Percentiles rank a stretch among this genome's conserved stretches.
phyloP scores from a whole-genome alignment of 2,113 vertebrate species.

The Athene noctua region DNA sequence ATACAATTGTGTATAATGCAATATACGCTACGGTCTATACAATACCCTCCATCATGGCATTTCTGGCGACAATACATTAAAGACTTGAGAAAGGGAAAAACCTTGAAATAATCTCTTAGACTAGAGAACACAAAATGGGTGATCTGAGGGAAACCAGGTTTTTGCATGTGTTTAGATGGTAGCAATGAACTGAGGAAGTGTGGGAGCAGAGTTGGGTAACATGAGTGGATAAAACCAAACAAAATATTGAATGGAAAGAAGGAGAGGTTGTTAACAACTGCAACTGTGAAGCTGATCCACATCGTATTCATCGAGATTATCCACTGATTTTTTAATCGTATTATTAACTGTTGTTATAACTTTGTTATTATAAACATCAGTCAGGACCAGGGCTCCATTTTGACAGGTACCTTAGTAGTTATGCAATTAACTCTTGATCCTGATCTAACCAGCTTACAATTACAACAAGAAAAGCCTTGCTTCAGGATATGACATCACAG shows the following conservation, averaged over 20 bases:
- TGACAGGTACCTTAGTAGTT: neutral
- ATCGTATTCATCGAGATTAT: neutral
- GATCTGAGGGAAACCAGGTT: neutral
- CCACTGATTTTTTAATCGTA: neutral
- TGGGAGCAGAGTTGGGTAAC: neutral
- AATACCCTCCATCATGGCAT: neutral
- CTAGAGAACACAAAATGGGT: neutral
- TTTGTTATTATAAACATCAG: neutral
- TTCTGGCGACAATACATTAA: neutral
- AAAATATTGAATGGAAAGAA: neutral
- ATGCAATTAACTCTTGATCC: neutral
- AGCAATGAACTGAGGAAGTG: neutral
- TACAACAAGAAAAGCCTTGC: neutral
- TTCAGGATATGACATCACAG: conserved; percentile 22
- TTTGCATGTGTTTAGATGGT: neutral
- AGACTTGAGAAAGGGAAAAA: neutral
- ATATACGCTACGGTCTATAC: neutral
- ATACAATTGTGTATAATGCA: neutral
- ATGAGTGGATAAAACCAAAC: neutral
- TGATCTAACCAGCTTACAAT: neutral
- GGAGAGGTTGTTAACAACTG: neutral
- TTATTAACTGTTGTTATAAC: neutral
- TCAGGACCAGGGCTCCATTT: neutral
- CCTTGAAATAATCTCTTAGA: neutral
- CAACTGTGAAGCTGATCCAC: neutral